Conservation (phyloP, 2,113 vertebrate genomes). For the Cyphomyrus discorhynchus region DNA sequence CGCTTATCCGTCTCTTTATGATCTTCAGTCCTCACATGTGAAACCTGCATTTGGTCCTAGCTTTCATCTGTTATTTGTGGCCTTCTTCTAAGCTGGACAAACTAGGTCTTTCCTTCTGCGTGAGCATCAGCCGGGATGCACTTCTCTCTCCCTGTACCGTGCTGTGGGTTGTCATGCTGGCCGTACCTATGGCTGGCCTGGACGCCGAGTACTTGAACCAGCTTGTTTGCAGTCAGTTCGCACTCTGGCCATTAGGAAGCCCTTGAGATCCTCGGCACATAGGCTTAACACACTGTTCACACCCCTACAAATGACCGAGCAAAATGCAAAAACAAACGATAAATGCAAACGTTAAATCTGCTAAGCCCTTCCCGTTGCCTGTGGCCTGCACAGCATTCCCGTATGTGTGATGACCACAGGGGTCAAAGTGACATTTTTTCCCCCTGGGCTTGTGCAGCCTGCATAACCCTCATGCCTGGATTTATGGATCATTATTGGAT, state of each 20-base stretch:
- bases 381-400: not conserved
- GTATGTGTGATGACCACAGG: not conserved
- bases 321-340: not conserved
- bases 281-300: not conserved
- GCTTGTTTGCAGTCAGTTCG: not conserved
- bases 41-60: not conserved
- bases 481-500: conserved; percentile 18
- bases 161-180: not conserved
- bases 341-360: not conserved
- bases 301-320: not conserved
- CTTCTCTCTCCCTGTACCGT: not conserved
- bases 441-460: conserved; percentile 30
- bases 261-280: not conserved
- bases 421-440: conserved; percentile 21
- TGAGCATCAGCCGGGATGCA: not conserved
- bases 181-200: not conserved
- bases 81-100: not conserved
- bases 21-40: not conserved
- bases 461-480: conserved; percentile 42
- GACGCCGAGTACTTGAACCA: not conserved
- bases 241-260: not conserved
- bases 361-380: not conserved
- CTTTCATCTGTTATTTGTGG: not conserved
- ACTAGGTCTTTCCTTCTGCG: not conserved
- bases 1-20: not conserved